Evolutionary conservation across 1,140 invertebrate genomes (phyloP), one percentile per base, ranked within the genome.

Genomic region (Phymorhynchus buccinoides): DNA sequence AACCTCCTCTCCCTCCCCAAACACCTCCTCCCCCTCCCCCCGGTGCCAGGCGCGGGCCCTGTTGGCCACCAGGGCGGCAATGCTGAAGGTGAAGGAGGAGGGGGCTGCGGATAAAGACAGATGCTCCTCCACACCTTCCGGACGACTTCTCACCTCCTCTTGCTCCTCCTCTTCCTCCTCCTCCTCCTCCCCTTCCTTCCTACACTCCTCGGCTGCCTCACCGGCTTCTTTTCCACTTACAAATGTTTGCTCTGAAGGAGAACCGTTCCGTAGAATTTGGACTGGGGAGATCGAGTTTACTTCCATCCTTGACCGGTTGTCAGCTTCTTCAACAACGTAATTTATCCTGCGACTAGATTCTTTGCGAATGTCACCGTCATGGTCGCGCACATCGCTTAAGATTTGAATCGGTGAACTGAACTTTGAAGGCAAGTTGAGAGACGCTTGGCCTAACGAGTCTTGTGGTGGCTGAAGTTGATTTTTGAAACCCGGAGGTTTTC

Each of bases 21-120:
- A 83, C 1, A 41, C 73, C 22, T 83, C 81, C n/a, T 41, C 81
- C 3, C 0, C 44, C 1, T 18, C 39, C 3, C 27, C 12, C 16
- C 71, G 16, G 56, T 62, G n/a, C n/a, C n/a, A n/a, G 44, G n/a
- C 73, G 14, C 41, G 68, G 16, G 81, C 81, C 12, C 81, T 41
- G 30, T 62, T 71, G 30, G 81, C 81, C n/a, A 83, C 81, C 62
- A 83, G 41, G 81, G 81, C 39, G 22, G 81, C 81, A 9, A 73
- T n/a, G 41, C 66, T 44, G 56, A 71, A 83, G 22, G 81, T 66
- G 44, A 83, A 83, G 16, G 81, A 66, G 3, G 81, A 83, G 27
- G 81, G 81, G 9, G 81, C 81, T 4, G 22, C 62, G 4, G 81
- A 39, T 41, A 83, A 41, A 18, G 81, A 83, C 4, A 73, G 39